Base-by-base conservation (phyloP, 2,797 vertebrate species). In the Discoglossus pictus region DNA sequence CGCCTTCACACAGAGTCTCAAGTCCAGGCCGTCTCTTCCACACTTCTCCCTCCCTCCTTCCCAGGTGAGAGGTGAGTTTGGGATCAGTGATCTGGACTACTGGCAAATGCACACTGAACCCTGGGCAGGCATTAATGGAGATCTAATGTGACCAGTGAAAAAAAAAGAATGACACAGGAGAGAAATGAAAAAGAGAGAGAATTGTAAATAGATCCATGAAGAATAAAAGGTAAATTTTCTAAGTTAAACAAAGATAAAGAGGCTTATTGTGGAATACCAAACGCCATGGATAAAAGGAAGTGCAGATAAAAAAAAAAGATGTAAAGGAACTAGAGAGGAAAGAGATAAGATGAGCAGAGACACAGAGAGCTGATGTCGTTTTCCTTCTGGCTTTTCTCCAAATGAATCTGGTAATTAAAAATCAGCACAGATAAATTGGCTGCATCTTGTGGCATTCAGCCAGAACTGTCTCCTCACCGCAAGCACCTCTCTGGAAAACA, bases 381-480 rank as follows among this genome's bases (percentile, higher is more conserved):
- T 58, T 71, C 44, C 60, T 71, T 60, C 25, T 63, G 68, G 68
- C 52, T 63, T 13, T 13, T 51, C 44, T 64, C 68, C 68, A 71
- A 55, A 63, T 71, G 35, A 71, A 64, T 50, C 61, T 64, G 38
- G 68, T 59, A 71, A 71, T 71, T 71, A 71, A 59, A 71, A 64
- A 71, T 71, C 61, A 65, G 53, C 61, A 59, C 11, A 35, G 46
- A 71, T 71, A 71, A 44, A 71, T 64, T 71, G 68, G 53, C 68
- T 64, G 52, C 53, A 38, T 59, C 35, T 52, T 13, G 25, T 65
- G 68, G 68, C 46, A 21, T 24, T 34, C 43, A 58, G 61, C 61
- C 68, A 71, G 38, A 18, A 31, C 59, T 38, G 60, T 70, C 21
- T 42, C 23, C 16, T 48, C 23, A 21, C 1, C 17, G 51, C 11